Base-by-base conservation (phyloP, 2,113 vertebrate species). In the Prolemur simus region DNA sequence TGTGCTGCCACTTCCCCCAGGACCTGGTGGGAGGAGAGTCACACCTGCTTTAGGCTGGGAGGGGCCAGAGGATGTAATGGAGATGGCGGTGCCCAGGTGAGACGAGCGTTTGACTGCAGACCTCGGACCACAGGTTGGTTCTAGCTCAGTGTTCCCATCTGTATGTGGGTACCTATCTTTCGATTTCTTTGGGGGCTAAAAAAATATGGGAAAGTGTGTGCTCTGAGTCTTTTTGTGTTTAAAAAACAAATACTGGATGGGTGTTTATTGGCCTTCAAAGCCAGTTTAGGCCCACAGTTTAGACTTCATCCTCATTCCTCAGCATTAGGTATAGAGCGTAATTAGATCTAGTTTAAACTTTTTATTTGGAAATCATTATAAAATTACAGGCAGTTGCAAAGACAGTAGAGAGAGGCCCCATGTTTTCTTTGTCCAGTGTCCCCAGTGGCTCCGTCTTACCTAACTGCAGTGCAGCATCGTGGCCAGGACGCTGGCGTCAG, bases 141-240 rank as follows among this genome's bases (percentile, higher is more conserved):
- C 0, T 8, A 39, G 8, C 68, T 84, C 45, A 3, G 64, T 20
- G 14, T 66, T 69, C 73, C 25, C 14, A 2, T 34, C 34, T 8
- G 0, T 74, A 3, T 8, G 0, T 8, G 56, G 27, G 60, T 37
- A 25, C 68, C 42, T 42, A 6, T 25, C 17, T 37, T 18, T 8
- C 47, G 14, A 32, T 32, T 74, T 68, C 54, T 34, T 17, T 4
- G 29, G 7, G n/a, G 81, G 39, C 39, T 20, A 0, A 47, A 14
- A 3, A 11, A 34, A 7, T 52, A 13, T 0, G 25, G 45, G 74
- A 45, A 20, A 11, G 52, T 0, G 9, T 14, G 60, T 3, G 2
- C 27, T 32, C 25, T 42, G 4, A 10, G 45, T 39, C 60, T 58
- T 42, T 11, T 14, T 3, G 21, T 23, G 27, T n/a, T 63, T 29